A percentile compares a stretch with the other conserved stretches of the same genome.
phyloP scores from a whole-genome alignment of 2,113 vertebrate species.

The Empidonax alnorum region DNA sequence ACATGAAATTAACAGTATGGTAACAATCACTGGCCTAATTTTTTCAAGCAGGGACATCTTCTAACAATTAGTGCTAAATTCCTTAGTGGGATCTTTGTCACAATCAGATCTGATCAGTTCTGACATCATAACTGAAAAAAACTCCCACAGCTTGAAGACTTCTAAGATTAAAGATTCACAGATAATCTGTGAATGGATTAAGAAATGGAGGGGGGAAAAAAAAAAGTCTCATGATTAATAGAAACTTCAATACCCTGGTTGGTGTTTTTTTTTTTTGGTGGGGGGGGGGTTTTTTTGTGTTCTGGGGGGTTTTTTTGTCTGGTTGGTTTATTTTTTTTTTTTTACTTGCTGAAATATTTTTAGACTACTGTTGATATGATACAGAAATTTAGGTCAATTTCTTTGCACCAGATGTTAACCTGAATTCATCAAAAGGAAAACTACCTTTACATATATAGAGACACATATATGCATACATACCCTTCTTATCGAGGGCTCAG shows the following conservation, averaged over 20 bases:
- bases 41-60: slow-evolving; percentile 31
- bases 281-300: too few relatives aligned
- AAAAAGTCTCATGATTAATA: not conserved
- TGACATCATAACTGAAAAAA: not conserved
- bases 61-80: slow-evolving; percentile 22
- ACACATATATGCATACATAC: not conserved
- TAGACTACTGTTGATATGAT: slow-evolving; percentile 1
- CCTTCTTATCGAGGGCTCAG: not conserved
- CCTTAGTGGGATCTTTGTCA: slow-evolving; percentile 16
- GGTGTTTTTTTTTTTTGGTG: too few relatives aligned
- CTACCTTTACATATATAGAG: not conserved
- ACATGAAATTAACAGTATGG: slow-evolving; percentile 35
- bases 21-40: slow-evolving; percentile 34
- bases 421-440: slow-evolving; percentile 26
- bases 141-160: not conserved
- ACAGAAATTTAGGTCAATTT: slow-evolving; percentile 31
- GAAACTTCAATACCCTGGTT: not conserved
- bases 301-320: too few relatives aligned
- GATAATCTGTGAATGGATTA: slow-evolving; percentile 24
- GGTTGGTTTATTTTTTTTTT: not conserved
- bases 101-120: slow-evolving; percentile 35
- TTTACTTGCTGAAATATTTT: not conserved
- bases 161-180: slow-evolving; percentile 11
- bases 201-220: not conserved
- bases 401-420: slow-evolving; percentile 5